Base-by-base conservation (phyloP, 2,113 vertebrate species). In the Herpetotheres cachinnans region DNA sequence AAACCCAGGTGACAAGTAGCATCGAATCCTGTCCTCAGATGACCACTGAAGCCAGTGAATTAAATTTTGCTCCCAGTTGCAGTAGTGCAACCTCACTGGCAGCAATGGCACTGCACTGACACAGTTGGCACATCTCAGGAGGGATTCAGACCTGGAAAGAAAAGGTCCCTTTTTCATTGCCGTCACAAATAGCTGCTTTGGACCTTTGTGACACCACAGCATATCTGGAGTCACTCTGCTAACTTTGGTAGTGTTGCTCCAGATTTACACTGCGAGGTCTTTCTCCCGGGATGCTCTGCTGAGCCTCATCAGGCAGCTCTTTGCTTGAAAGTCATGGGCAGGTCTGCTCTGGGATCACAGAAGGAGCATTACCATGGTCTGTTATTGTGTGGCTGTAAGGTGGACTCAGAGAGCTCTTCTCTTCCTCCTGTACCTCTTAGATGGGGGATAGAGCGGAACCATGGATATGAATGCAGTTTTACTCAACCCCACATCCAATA, bases 401-500 rank as follows among this genome's bases (percentile, higher is more conserved):
- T 16, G 54, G 56, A 7, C 76, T 55, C 32, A 42, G 85, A 78
- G 62, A 82, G 40, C 47, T 55, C 72, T 83, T n/a, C 44, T 74
- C 61, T 61, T 90, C 69, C 73, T 87, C 78, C 61, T 46, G 24
- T 42, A 59, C 59, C 73, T 72, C 85, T 92, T 10, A 44, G 44
- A 22, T 11, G 44, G 65, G 26, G n/a, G 70, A 63, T 0, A 69
- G 67, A 85, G 85, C 89, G 76, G 92, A 92, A 67, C 25, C 18
- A 65, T 2, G 46, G 65, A 5, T 36, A 80, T 9, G 21, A 94
- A 77, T 96, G 94, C 59, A 65, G 94, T 93, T 96, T 96, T 96
- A 96, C 90, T 96, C 95, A 94, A 95, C 90, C 89, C 84, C 87
- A 81, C 72, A 30, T 70, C 78, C 89, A 92, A 86, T 54, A 94